Evolutionary conservation across 2,888 invertebrate species (phyloP).

Genomic region (Deroplatys truncata): DNA sequence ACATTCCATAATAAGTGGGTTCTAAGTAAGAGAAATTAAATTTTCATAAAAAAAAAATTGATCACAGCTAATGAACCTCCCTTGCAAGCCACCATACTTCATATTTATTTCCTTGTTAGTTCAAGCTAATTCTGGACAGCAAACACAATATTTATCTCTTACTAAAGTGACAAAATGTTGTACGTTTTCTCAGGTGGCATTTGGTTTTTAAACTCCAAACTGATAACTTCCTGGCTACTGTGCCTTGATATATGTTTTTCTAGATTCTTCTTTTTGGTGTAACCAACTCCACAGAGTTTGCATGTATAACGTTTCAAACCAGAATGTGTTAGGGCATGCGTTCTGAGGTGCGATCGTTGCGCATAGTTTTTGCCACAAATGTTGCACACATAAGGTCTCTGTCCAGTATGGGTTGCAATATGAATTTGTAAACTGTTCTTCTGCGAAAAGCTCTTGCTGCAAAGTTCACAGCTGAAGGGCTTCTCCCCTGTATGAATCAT

Average conservation of each 20-base stretch:
- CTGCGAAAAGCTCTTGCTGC: conserved; percentile 8
- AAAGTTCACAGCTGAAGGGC: conserved; percentile 27
- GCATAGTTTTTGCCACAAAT: conserved; percentile 11
- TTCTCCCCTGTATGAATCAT: conserved; percentile 27
- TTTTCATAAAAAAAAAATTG: too few relatives aligned
- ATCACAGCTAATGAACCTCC: too few relatives aligned
- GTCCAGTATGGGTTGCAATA: neutral
- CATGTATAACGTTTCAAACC: conserved; percentile 20
- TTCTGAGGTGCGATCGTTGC: neutral
- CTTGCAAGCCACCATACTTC: too few relatives aligned
- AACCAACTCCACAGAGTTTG: conserved; percentile 10
- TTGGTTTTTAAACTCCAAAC: neutral
- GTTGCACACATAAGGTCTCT: conserved; percentile 5
- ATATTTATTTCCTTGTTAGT: too few relatives aligned
- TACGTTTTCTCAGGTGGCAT: neutral
- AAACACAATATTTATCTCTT: neutral
- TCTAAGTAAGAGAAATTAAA: too few relatives aligned
- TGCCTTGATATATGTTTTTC: conserved; percentile 27
- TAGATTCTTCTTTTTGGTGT: conserved; percentile 15
- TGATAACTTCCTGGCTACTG: neutral
- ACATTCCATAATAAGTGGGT: too few relatives aligned
- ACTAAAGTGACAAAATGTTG: neutral
- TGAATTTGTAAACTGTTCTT: conserved; percentile 4
- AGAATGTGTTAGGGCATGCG: neutral
- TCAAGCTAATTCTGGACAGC: too few relatives aligned